A percentile compares a stretch with the other conserved stretches of the same genome.
Conservation (phyloP, 2,888 invertebrate genomes). For the Tribolium freemani region DNA sequence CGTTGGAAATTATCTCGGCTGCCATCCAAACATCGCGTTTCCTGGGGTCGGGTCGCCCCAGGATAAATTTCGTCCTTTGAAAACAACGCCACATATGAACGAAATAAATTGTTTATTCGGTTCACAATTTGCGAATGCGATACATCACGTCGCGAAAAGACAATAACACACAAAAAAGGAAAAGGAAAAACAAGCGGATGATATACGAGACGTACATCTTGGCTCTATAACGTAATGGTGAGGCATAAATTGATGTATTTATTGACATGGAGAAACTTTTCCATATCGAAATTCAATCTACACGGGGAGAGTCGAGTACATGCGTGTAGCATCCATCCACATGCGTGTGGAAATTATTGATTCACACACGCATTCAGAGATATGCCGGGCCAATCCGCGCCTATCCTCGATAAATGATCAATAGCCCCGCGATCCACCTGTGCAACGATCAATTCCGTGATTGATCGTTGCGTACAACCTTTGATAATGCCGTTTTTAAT, state of each 20-base stretch:
- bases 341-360: constrained; percentile 60
- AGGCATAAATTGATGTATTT: constrained; percentile 50
- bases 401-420: constrained; percentile 47
- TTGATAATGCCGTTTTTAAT: constrained; percentile 47
- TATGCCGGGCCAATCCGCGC: constrained; percentile 56
- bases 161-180: constrained; percentile 24
- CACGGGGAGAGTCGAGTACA: constrained; percentile 50
- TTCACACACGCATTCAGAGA: constrained; percentile 57
- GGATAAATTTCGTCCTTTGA: constrained; percentile 8
- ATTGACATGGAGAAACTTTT: constrained; percentile 47
- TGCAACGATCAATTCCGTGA: constrained; percentile 51
- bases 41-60: background rate
- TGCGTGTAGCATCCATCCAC: constrained; percentile 59
- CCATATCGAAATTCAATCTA: constrained; percentile 48
- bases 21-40: constrained; percentile 13
- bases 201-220: constrained; percentile 42
- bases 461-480: constrained; percentile 53
- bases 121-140: constrained; percentile 40
- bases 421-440: constrained; percentile 23
- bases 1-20: constrained; percentile 8
- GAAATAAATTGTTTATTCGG: constrained; percentile 42
- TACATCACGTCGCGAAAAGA: constrained; percentile 39
- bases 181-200: constrained; percentile 26
- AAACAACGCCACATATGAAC: constrained; percentile 17
- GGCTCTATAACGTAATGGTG: constrained; percentile 37